Evolutionary conservation across 2,888 invertebrate genomes (phyloP).

Genomic region (Lymantria monacha): DNA sequence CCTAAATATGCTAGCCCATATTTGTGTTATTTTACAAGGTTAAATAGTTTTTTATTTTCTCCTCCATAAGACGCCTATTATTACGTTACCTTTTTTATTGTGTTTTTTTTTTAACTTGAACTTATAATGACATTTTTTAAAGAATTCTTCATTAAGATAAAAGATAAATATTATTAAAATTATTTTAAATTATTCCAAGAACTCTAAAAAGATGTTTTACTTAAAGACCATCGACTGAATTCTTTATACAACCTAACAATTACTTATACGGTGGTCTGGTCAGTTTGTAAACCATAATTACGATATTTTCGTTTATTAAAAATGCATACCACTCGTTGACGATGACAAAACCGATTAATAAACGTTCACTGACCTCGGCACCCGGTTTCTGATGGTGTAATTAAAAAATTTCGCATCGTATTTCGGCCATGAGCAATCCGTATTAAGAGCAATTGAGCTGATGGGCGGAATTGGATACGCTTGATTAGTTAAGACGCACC

Average conservation of each 20-base stretch:
- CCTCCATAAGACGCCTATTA: no score
- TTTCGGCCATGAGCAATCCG: slow-evolving; percentile 67
- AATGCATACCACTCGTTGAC: slow-evolving; percentile 22
- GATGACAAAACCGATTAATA: slow-evolving; percentile 45
- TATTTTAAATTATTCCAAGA: slow-evolving; percentile 1
- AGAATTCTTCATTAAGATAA: no score
- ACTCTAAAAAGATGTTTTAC: slow-evolving; percentile 16
- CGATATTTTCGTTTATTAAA: slow-evolving; percentile 28
- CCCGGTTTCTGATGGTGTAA: slow-evolving; percentile 44
- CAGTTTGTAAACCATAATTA: slow-evolving; percentile 17
- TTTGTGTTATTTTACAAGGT: no score
- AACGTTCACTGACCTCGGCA: slow-evolving; percentile 36
- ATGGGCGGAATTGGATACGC: slow-evolving; percentile 75
- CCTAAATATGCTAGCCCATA: no score
- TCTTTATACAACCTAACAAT: slow-evolving; percentile 17
- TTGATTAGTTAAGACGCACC: slow-evolving; percentile 72
- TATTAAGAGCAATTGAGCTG: slow-evolving; percentile 75
- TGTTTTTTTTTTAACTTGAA: no score
- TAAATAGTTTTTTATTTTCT: no score
- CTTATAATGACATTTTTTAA: no score
- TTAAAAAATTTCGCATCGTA: slow-evolving; percentile 68
- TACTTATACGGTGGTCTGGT: slow-evolving; percentile 17
- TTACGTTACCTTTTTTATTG: no score
- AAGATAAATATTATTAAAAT: no score
- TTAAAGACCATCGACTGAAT: slow-evolving; percentile 16